phyloP scores from a whole-genome alignment of 2,888 invertebrate species.

The Diachrysia chrysitis region DNA sequence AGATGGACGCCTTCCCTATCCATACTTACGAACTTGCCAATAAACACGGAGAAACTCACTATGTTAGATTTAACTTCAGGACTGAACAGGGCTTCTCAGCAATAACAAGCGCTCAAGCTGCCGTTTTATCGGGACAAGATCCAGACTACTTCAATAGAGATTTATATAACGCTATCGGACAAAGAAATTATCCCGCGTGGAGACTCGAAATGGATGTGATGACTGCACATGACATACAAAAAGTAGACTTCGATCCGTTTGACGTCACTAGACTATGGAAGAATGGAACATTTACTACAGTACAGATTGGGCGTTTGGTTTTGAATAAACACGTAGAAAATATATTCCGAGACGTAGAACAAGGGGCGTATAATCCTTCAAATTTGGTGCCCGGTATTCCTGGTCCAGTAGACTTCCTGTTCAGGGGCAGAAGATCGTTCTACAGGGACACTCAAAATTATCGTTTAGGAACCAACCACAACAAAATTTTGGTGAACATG shows the following conservation, averaged over 20 bases:
- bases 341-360: conserved; percentile 85
- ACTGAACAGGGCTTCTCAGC: conserved; percentile 95
- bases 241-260: conserved; percentile 78
- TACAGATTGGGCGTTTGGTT: conserved; percentile 84
- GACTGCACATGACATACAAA: conserved; percentile 74
- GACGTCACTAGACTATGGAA: conserved; percentile 82
- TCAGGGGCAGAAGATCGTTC: conserved; percentile 81
- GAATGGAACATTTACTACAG: conserved; percentile 81
- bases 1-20: conserved; percentile 96
- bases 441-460: conserved; percentile 89
- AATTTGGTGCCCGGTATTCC: conserved; percentile 81
- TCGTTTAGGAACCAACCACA: conserved; percentile 63
- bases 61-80: conserved; percentile 96
- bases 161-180: conserved; percentile 94
- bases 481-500: conserved; percentile 60
- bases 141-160: conserved; percentile 95
- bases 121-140: conserved; percentile 90
- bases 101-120: conserved; percentile 90
- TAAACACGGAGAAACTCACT: conserved; percentile 90
- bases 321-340: conserved; percentile 85
- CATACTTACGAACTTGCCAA: conserved; percentile 97
- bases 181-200: conserved; percentile 87
- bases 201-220: conserved; percentile 79
- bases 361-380: conserved; percentile 80
- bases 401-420: conserved; percentile 85